A percentile compares a stretch with the other conserved stretches of the same genome.
phyloP scores from a whole-genome alignment of 2,888 invertebrate species.

The Aleiodes testaceus region DNA sequence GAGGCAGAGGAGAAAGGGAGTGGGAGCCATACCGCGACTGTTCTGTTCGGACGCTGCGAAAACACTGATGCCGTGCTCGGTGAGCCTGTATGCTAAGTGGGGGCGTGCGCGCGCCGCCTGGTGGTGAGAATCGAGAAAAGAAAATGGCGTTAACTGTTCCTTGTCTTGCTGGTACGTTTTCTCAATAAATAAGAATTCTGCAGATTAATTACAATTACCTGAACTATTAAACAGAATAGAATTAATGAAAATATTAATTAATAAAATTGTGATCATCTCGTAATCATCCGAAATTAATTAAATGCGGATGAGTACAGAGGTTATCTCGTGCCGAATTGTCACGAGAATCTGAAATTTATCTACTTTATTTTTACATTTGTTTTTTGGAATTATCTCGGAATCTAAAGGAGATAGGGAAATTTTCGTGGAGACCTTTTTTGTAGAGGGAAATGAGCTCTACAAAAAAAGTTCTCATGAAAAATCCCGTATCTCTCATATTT shows the following conservation, averaged over 20 bases:
- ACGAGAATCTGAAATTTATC: not conserved
- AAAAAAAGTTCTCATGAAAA: no score
- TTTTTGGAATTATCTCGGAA: not conserved
- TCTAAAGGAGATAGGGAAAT: no score
- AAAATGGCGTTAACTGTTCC: constrained; percentile 72
- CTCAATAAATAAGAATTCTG: no score
- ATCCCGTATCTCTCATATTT: not conserved
- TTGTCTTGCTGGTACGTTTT: constrained; percentile 71
- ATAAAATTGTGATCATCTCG: not conserved
- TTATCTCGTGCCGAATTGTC: constrained; percentile 1
- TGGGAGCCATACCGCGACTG: no score
- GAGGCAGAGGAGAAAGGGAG: no score
- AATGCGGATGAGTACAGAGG: not conserved
- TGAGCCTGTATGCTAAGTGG: no score
- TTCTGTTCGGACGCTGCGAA: no score
- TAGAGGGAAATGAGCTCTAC: no score
- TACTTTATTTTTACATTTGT: not conserved
- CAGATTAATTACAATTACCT: no score
- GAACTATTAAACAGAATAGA: no score
- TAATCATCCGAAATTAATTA: not conserved
- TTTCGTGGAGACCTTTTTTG: no score
- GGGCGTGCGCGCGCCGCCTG: not conserved
- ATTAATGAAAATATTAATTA: not conserved
- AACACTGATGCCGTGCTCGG: no score
- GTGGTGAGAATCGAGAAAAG: constrained; percentile 43